Base-by-base conservation (phyloP, 2,888 invertebrate species). In the Drosophila maculinotata region DNA sequence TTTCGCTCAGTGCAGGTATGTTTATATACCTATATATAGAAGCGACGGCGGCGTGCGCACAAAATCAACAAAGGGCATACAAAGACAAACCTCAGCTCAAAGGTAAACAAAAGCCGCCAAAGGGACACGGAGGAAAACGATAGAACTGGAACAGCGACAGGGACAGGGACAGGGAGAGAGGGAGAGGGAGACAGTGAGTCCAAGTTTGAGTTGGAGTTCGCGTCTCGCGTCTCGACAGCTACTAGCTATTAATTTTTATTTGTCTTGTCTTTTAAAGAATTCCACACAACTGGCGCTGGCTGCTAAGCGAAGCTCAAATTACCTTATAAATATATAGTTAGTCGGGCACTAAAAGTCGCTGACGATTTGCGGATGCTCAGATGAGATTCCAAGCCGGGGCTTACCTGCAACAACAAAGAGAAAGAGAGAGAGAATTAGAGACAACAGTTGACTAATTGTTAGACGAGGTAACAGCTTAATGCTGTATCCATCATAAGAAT, bases 241-340 rank as follows among this genome's bases (percentile, higher is more conserved):
- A 62, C 47, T 35, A 54, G 82, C 87, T 84, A 84, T 82, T 80
- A 87, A 87, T 73, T 82, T 83, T 69, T 84, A 84, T 82, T 87
- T 82, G 76, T 76, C 67, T 72, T 84, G 84, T 87, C 84, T 80
- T 84, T 84, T 80, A 57, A 78, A 75, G 81, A 78, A 84, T 84
- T 78, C 76, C 72, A 44, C 57, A 52, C 59, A 62, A 23, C 45
- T 53, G 36, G 54, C 49, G 33, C 41, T 33, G 80, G 62, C 76
- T 82, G 82, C 85, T 31, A 69, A 65, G 83, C 82, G 58, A 48
- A 53, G 48, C 66, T 81, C 84, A 54, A 86, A 86, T 83, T 81
- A 86, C 87, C 87, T 83, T 86, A 70, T 82, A 79, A 85, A 79
- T 82, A 79, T 82, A 79, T 85, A 82, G 83, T 85, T 82, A 63